A percentile compares a stretch with the other conserved stretches of the same genome.
Evolutionary conservation across 2,797 vertebrate species (phyloP).

Genomic region (Carcharodon carcharias): DNA sequence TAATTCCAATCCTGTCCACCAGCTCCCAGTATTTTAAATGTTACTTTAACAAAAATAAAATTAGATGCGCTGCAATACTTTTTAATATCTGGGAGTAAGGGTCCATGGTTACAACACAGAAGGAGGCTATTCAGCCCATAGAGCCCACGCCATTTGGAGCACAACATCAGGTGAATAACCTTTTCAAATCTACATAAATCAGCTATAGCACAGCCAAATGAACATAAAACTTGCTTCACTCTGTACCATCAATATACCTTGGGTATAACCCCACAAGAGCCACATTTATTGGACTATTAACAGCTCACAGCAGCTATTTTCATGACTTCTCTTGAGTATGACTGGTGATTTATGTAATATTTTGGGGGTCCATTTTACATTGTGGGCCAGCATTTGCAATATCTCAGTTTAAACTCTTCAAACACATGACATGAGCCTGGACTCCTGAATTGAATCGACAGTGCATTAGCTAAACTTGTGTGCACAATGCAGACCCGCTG

Average conservation of each 20-base stretch:
- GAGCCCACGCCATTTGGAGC: too few species aligned
- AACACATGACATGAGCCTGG: neutral
- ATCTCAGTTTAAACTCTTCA: neutral
- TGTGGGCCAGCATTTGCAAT: neutral
- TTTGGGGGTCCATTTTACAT: neutral
- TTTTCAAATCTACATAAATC: too few species aligned
- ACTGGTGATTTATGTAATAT: neutral
- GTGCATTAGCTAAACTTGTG: too few species aligned
- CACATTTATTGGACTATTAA: neutral
- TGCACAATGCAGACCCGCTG: neutral
- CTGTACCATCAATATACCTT: neutral
- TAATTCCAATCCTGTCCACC: neutral
- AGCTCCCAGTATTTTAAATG: neutral
- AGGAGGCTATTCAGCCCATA: neutral
- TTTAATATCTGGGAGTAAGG: neutral
- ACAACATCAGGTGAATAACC: too few species aligned
- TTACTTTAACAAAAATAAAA: neutral
- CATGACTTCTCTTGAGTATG: neutral
- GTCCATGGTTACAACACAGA: neutral
- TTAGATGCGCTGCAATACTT: neutral
- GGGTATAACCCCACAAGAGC: neutral
- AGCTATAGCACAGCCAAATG: neutral
- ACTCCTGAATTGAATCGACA: neutral
- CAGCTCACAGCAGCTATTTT: neutral
- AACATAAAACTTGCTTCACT: neutral